Percentiles rank a stretch among this genome's conserved stretches.
Evolutionary conservation across 2,113 vertebrate genomes (phyloP).

Genomic region (Ameiurus melas): DNA sequence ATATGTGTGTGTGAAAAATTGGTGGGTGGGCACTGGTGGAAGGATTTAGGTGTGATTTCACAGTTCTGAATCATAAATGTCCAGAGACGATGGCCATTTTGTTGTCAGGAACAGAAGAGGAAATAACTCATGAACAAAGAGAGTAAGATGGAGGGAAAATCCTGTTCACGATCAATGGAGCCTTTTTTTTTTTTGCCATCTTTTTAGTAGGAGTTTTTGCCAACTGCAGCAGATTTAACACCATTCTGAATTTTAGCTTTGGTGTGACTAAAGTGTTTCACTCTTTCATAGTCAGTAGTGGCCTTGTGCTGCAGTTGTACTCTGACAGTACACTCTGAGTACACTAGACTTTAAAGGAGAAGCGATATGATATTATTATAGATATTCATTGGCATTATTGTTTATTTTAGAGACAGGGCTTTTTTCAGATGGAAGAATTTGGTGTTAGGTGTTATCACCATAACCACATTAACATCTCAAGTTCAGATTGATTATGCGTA

Average conservation of each 20-base stretch:
- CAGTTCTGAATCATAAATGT: conserved; percentile 43
- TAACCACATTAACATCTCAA: not conserved
- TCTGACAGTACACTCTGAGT: not conserved
- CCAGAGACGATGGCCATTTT: conserved; percentile 19
- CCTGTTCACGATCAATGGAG: conserved; percentile 19
- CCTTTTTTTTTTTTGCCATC: not conserved
- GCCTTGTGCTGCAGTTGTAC: not conserved
- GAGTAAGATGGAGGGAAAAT: not conserved
- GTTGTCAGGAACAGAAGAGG: not conserved
- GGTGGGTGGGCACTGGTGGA: conserved; percentile 25
- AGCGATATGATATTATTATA: not conserved
- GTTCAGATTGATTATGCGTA: not conserved
- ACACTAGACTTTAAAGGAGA: not conserved
- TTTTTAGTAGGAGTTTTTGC: not conserved
- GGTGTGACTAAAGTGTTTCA: not conserved
- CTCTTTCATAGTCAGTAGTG: not conserved
- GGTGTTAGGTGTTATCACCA: not conserved
- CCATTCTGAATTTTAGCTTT: not conserved
- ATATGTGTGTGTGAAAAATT: conserved; percentile 2
- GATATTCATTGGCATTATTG: not conserved
- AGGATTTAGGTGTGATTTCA: conserved; percentile 36
- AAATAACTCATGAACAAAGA: not conserved
- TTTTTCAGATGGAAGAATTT: not conserved
- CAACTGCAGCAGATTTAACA: conserved; percentile 18
- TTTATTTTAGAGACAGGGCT: not conserved